Percentiles rank a stretch among this genome's conserved stretches.
These are phyloP conservation scores for Merluccius polli DNA, from an alignment of 2,797 vertebrate genomes.

Conservation along the genomic window DNA sequence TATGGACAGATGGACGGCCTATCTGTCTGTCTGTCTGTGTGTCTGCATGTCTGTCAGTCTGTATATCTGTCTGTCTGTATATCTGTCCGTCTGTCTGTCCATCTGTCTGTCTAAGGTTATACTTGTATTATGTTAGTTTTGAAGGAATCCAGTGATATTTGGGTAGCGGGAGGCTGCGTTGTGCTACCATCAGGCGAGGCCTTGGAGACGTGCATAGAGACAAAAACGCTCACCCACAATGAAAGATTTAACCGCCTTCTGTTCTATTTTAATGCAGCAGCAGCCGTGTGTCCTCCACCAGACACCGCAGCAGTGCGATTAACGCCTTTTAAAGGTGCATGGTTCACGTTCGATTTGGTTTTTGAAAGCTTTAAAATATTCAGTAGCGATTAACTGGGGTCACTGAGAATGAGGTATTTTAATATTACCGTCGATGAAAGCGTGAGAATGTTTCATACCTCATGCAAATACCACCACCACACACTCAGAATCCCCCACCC, in stretches of 20 bases:
- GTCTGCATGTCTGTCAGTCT: constrained; percentile 32
- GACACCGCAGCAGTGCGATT: not conserved
- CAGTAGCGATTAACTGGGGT: not conserved
- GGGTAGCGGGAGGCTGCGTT: not conserved
- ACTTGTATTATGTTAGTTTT: not conserved
- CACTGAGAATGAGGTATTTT: too few species aligned
- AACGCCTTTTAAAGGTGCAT: not conserved
- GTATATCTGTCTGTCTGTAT: constrained; percentile 63
- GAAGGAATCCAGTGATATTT: not conserved
- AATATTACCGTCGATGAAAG: not conserved
- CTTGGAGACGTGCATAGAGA: not conserved
- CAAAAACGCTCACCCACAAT: not conserved
- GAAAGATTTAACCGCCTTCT: not conserved
- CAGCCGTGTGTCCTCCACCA: not conserved
- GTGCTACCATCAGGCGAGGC: not conserved
- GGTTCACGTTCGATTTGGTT: not conserved
- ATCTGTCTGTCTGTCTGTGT: constrained; percentile 12
- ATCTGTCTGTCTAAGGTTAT: not conserved
- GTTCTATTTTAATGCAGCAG: not conserved
- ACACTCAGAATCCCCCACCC: not conserved
- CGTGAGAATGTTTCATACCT: not conserved
- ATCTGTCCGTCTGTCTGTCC: constrained; percentile 34
- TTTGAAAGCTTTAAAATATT: not conserved
- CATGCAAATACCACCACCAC: not conserved
- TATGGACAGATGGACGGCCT: too few species aligned